A percentile compares a stretch with the other conserved stretches of the same genome.
phyloP scores from a whole-genome alignment of 2,113 vertebrate genomes.

The Podocnemis expansa region DNA sequence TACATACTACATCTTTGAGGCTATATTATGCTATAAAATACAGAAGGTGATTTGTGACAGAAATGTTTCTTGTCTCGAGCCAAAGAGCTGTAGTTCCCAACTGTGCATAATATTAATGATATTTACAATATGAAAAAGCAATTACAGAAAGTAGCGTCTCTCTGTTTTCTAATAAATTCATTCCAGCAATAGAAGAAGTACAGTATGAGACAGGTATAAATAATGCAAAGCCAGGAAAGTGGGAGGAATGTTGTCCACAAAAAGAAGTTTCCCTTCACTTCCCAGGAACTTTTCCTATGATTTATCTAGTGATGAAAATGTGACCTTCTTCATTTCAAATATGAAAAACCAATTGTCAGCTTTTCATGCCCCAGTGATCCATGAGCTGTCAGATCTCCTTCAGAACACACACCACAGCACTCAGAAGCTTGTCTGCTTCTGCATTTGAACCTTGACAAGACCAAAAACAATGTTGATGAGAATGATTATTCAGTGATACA shows the following conservation, averaged over 20 bases:
- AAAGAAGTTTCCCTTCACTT: not conserved
- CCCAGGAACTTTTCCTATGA: not conserved
- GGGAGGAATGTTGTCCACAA: not conserved
- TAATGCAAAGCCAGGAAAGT: slow-evolving; percentile 1
- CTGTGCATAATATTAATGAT: not conserved
- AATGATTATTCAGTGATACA: not conserved
- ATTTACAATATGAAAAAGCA: slow-evolving; percentile 6
- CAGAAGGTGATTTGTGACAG: slow-evolving; percentile 23
- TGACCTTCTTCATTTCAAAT: slow-evolving; percentile 1
- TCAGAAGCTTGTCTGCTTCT: not conserved
- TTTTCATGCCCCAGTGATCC: slow-evolving; percentile 18
- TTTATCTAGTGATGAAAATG: slow-evolving; percentile 31
- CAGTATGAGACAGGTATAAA: slow-evolving; percentile 10
- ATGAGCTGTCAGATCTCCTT: slow-evolving; percentile 12
- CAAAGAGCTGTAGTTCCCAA: slow-evolving; percentile 35
- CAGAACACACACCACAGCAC: not conserved
- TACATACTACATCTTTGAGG: slow-evolving; percentile 22
- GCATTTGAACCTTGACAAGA: not conserved
- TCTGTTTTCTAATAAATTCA: slow-evolving; percentile 22
- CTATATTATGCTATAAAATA: not conserved
- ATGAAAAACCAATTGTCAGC: slow-evolving; percentile 14
- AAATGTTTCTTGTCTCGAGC: not conserved
- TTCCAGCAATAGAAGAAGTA: not conserved
- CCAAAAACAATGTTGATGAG: not conserved
- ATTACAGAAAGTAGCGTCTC: slow-evolving; percentile 14